Percentiles rank a stretch among this genome's conserved stretches.
Conservation (phyloP, 2,797 vertebrate genomes). For the Mormyrus proboscirostris region DNA sequence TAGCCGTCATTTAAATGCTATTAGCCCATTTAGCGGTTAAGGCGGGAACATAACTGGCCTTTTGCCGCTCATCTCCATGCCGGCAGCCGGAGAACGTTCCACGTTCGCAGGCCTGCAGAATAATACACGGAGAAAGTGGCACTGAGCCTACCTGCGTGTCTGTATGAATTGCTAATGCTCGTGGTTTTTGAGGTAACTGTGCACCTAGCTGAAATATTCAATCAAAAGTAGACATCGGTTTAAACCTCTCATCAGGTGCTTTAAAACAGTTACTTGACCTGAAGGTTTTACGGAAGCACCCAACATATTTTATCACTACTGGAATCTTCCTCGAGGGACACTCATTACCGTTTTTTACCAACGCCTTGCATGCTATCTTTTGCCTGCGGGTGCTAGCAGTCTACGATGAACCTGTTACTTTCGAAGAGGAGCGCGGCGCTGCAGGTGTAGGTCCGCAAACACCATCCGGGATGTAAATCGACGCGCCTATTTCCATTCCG, state of each 20-base stretch:
- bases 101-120: not conserved
- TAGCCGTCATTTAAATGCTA: not conserved
- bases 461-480: not conserved
- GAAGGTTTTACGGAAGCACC: not conserved
- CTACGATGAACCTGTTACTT: not conserved
- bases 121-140: not conserved
- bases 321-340: not conserved
- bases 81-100: not conserved
- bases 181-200: not conserved
- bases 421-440: not conserved
- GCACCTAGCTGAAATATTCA: not conserved
- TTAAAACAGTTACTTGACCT: not conserved
- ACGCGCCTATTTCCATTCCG: conserved; percentile 13
- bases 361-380: not conserved
- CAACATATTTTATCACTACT: not conserved
- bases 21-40: not conserved
- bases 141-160: not conserved
- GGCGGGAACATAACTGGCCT: not conserved
- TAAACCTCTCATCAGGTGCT: not conserved
- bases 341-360: not conserved
- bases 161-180: not conserved
- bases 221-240: not conserved
- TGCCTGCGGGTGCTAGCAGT: not conserved
- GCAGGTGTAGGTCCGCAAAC: not conserved
- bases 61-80: not conserved